phyloP scores from a whole-genome alignment of 2,113 vertebrate genomes.

The Conger conger region DNA sequence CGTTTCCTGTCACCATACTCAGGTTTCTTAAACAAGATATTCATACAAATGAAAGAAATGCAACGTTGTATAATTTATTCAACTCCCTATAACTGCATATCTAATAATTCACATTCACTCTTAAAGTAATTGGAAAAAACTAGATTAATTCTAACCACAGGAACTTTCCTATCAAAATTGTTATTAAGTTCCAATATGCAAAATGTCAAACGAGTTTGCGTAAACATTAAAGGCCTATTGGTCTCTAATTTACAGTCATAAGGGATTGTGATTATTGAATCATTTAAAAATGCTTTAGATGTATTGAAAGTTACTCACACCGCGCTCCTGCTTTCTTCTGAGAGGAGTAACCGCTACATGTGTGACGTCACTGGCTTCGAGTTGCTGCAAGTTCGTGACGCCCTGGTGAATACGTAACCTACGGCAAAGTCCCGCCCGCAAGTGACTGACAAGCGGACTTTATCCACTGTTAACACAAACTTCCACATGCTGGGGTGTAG shows the following conservation, averaged over 20 bases:
- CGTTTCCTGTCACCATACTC: neutral
- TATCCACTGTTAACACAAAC: neutral
- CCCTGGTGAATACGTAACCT: neutral
- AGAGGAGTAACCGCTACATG: neutral
- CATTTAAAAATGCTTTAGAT: no score
- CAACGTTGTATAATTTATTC: no score
- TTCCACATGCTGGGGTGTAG: neutral
- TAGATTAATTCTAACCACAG: no score
- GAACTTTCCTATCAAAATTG: no score
- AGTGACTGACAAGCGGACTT: conserved; percentile 10
- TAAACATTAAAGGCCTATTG: no score
- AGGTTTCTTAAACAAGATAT: neutral
- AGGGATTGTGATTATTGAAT: no score
- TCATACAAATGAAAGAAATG: no score
- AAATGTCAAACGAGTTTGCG: no score
- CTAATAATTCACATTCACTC: neutral
- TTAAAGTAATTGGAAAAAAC: no score
- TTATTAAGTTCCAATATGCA: no score
- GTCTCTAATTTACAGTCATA: no score
- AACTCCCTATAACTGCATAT: neutral
- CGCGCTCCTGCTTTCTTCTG: neutral
- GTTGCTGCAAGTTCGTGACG: neutral
- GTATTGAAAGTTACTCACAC: no score
- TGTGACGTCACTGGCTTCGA: neutral
- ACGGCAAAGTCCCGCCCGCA: neutral